These are phyloP conservation scores for Okapia johnstoni DNA, from an alignment of 2,113 vertebrate species.

Conservation along the genomic window DNA sequence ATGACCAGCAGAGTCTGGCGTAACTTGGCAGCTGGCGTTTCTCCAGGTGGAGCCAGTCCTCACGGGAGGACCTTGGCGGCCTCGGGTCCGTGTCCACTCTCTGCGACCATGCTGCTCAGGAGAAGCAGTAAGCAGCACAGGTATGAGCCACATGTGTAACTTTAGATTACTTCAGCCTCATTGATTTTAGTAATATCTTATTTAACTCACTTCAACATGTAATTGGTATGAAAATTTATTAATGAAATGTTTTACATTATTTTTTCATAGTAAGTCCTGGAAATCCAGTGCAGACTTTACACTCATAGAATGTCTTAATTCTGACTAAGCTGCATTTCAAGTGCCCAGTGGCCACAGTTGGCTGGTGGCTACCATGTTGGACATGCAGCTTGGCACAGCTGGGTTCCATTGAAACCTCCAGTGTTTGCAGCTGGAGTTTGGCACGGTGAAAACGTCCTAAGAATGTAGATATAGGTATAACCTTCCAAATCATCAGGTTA, in stretches of 20 bases:
- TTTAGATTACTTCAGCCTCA: not conserved
- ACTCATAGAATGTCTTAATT: not conserved
- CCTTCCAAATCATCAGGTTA: not conserved
- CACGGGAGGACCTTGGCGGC: not conserved
- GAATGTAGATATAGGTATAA: not conserved
- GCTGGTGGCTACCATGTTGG: not conserved
- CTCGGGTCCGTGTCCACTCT: not conserved
- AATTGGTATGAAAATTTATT: not conserved
- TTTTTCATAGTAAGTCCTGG: not conserved
- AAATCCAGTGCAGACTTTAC: not conserved
- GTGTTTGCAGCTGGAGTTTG: not conserved
- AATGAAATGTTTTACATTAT: not conserved
- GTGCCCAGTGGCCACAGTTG: not conserved
- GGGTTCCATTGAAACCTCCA: not conserved
- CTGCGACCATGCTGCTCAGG: not conserved
- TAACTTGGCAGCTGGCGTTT: not conserved
- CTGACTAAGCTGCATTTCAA: not conserved
- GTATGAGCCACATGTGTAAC: not conserved
- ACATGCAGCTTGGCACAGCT: not conserved
- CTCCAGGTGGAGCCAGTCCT: not conserved
- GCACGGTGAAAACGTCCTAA: not conserved
- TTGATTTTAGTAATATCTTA: conserved; percentile 3
- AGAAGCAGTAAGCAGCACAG: not conserved
- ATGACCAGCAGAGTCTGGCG: not conserved
- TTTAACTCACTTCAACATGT: not conserved